phyloP scores from a whole-genome alignment of 2,888 invertebrate species.

The Drosophila neutralis region DNA sequence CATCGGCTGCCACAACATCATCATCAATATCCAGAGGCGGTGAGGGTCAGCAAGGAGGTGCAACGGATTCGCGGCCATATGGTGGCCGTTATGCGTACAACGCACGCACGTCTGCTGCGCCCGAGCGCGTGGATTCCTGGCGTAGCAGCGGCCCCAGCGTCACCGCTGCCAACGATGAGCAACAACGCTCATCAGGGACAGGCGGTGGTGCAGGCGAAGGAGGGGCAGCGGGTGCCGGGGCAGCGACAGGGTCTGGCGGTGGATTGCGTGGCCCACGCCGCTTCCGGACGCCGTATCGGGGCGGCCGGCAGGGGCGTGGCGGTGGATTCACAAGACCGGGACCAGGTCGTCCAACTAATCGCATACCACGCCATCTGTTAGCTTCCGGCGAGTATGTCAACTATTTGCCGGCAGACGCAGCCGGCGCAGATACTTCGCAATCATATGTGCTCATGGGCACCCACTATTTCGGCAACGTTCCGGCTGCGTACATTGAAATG shows the following conservation, averaged over 20 bases:
- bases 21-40: constrained; percentile 72
- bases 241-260: constrained; percentile 44
- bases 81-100: constrained; percentile 77
- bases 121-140: constrained; percentile 84
- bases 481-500: constrained; percentile 84
- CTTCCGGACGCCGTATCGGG: constrained; percentile 83
- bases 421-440: constrained; percentile 82
- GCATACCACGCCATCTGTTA: constrained; percentile 84
- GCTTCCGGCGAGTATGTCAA: constrained; percentile 81
- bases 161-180: constrained; percentile 58
- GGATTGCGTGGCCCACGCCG: constrained; percentile 82
- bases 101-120: constrained; percentile 71
- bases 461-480: constrained; percentile 84
- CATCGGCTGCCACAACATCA: neutral
- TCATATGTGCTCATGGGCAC: constrained; percentile 84
- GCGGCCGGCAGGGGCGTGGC: constrained; percentile 83
- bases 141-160: constrained; percentile 83
- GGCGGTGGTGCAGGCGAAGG: constrained; percentile 26
- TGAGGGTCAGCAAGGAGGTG: constrained; percentile 42
- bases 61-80: constrained; percentile 73
- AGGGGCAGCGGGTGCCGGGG: constrained; percentile 58
- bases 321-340: constrained; percentile 85
- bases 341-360: constrained; percentile 84
- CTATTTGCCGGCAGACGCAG: constrained; percentile 81
- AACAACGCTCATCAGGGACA: constrained; percentile 52